Percentiles rank a stretch among this genome's conserved stretches.
These are phyloP conservation scores for Lates japonicus DNA, from an alignment of 2,797 vertebrate species.

Conservation along the genomic window DNA sequence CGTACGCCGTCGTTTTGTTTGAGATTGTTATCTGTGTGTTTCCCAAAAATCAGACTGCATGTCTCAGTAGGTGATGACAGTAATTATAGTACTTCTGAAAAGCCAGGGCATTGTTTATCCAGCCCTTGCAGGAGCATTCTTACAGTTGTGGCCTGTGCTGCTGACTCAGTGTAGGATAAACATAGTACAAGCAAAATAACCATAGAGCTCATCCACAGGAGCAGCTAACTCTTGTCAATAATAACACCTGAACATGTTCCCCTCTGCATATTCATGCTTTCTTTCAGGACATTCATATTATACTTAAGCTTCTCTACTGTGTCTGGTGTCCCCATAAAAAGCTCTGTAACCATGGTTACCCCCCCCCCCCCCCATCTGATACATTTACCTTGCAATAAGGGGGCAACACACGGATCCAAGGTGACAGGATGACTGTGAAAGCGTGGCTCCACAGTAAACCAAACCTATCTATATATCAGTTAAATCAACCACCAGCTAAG, in stretches of 20 bases:
- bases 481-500: conserved; percentile 34
- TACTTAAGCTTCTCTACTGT: conserved; percentile 28
- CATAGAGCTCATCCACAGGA: conserved; percentile 7
- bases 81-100: neutral
- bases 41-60: conserved; percentile 16
- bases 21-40: conserved; percentile 39
- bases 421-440: conserved; percentile 52
- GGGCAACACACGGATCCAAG: conserved; percentile 27
- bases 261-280: conserved; percentile 33
- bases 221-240: neutral
- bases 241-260: conserved; percentile 2
- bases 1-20: neutral
- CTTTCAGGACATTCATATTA: conserved; percentile 36
- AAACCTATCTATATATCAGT: conserved; percentile 54
- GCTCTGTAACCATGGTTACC: conserved; percentile 62
- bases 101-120: neutral
- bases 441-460: conserved; percentile 56
- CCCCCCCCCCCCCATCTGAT: conserved; percentile 32
- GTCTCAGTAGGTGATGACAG: conserved; percentile 25
- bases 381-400: conserved; percentile 45
- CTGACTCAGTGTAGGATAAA: conserved; percentile 1
- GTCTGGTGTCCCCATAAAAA: conserved; percentile 31
- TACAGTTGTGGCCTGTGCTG: conserved; percentile 30
- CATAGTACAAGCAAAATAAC: conserved; percentile 39
- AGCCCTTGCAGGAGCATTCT: neutral